These are phyloP conservation scores for Scylla paramamosain DNA, from an alignment of 1,140 invertebrate genomes.

Conservation along the genomic window DNA sequence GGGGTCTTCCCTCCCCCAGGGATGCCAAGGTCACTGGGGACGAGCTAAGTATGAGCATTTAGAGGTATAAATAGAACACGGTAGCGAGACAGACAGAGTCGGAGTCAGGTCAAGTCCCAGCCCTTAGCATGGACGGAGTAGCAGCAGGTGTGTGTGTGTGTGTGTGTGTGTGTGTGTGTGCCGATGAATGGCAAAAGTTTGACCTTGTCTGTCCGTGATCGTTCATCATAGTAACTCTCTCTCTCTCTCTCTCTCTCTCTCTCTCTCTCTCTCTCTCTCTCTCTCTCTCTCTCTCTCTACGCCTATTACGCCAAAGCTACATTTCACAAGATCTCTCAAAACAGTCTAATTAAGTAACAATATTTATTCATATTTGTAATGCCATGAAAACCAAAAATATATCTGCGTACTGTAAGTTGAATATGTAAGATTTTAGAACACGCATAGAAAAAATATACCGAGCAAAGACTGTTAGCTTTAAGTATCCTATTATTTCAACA, in stretches of 20 bases:
- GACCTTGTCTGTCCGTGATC: not conserved
- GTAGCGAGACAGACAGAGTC: too few relatives aligned
- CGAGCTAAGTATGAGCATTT: too few relatives aligned
- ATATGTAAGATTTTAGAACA: not conserved
- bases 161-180: slow-evolving; percentile 50
- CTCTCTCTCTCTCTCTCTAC: not conserved
- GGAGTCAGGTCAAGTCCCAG: too few relatives aligned
- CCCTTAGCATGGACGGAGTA: too few relatives aligned
- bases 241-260: not conserved
- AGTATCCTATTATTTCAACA: too few relatives aligned
- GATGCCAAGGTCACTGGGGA: too few relatives aligned
- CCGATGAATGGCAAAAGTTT: not conserved
- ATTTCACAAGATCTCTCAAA: too few relatives aligned
- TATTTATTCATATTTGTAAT: not conserved
- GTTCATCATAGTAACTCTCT: not conserved
- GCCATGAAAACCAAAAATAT: not conserved
- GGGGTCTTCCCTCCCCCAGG: too few relatives aligned
- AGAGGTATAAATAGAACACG: too few relatives aligned
- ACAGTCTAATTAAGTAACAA: not conserved
- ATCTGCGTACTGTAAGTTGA: not conserved
- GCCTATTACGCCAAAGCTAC: too few relatives aligned
- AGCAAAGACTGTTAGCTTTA: too few relatives aligned
- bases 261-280: slow-evolving; percentile 4
- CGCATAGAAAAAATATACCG: too few relatives aligned
- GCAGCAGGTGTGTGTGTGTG: not conserved